Base-by-base conservation (phyloP, 1,140 invertebrate species). In the Periplaneta americana region DNA sequence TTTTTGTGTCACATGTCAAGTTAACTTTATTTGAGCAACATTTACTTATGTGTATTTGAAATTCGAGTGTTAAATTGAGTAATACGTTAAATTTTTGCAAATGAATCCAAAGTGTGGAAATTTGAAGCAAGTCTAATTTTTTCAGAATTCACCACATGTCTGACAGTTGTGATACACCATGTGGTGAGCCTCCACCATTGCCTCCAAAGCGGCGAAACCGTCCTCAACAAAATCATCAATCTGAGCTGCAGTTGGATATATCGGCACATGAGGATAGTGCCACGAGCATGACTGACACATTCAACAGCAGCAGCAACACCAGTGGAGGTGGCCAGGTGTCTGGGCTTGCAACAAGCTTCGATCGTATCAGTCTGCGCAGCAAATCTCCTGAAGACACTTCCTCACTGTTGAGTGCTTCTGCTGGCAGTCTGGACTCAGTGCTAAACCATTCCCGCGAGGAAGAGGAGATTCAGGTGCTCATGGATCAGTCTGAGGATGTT, bases 361-460 rank as follows among this genome's bases (percentile, higher is more conserved):
- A 75, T 78, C 80, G 37, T 22, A 57, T 80, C 77, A 84, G 92
- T 17, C 87, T 92, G 76, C 88, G 91, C 35, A 93, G 92, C 80
- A 90, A 91, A 82, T 93, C 92, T 18, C 93, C 91, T 37, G 92
- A 93, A 85, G 92, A 93, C 85, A 93, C 92, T 48, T 92, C 91
- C 83, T 93, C 92, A 57, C 88, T 94, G 36, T 89, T 94, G 78
- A 94, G 93, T 57, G 93, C 92, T 79, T 94, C 93, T 83, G 94
- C 94, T 83, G 95, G 95, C 48, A 96, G 95, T 82, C 88, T 96
- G 82, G 96, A 97, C 87, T 96, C 95, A 0, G 94, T 95, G 85
- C 87, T 96, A 78, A 96, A 96, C 88, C 93, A 95, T 82, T 95
- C 95, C 10, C 92, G 93, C 77, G 94, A 95, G 83, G 95, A 96